Evolutionary conservation across 2,797 vertebrate genomes (phyloP).

Genomic region (Scyliorhinus canicula): DNA sequence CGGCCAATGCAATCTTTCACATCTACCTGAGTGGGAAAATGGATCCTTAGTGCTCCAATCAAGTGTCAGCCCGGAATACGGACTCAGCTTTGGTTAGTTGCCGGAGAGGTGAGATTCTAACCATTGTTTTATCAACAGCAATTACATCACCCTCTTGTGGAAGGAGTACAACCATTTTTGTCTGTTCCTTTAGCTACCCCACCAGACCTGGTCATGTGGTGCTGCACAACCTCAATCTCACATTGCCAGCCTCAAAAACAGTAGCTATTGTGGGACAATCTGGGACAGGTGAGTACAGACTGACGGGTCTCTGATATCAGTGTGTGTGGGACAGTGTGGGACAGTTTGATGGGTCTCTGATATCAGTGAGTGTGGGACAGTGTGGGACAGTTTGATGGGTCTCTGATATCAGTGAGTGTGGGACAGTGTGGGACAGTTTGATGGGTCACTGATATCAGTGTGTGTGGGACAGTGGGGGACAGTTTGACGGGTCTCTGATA

Average conservation of each 20-base stretch:
- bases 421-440: no score
- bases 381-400: no score
- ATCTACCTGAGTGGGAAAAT: background rate
- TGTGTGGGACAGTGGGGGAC: no score
- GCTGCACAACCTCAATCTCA: slow-evolving; percentile 71
- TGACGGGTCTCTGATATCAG: background rate
- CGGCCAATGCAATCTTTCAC: no score
- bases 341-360: background rate
- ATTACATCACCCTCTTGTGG: background rate
- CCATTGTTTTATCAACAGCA: background rate
- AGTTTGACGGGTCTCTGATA: no score
- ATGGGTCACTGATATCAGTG: no score
- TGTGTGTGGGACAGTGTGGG: slow-evolving; percentile 29
- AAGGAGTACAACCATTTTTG: background rate
- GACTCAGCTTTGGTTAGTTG: background rate
- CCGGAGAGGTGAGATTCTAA: background rate
- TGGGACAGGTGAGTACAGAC: slow-evolving; percentile 75
- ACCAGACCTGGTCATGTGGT: slow-evolving; percentile 74
- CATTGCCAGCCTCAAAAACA: slow-evolving; percentile 72
- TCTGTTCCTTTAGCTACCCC: slow-evolving; percentile 69
- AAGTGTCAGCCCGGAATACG: background rate
- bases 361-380: no score
- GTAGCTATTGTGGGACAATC: slow-evolving; percentile 91
- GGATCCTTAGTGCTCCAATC: background rate
- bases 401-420: no score